These are phyloP conservation scores for Oncorhynchus nerka DNA, from an alignment of 2,113 vertebrate species.

Conservation along the genomic window DNA sequence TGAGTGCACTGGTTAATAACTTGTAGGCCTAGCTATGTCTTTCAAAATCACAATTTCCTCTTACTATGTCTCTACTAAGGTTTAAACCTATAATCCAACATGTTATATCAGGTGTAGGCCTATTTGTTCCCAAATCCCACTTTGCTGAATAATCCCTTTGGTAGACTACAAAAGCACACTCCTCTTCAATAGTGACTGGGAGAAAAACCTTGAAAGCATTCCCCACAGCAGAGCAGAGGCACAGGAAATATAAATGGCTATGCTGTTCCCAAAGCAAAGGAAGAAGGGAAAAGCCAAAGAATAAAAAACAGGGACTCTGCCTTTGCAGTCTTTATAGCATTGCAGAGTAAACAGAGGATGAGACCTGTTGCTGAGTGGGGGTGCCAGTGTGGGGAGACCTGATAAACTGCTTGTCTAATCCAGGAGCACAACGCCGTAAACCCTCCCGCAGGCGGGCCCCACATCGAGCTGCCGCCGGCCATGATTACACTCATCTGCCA, in stretches of 20 bases:
- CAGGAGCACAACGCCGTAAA: constrained; percentile 27
- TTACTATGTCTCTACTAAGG: constrained; percentile 38
- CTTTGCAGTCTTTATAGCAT: too few species aligned
- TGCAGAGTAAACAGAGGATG: constrained; percentile 13
- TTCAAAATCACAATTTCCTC: constrained; percentile 41
- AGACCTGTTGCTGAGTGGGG: constrained; percentile 35
- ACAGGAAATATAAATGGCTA: constrained; percentile 38
- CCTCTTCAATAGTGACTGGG: constrained; percentile 39
- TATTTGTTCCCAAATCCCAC: constrained; percentile 10
- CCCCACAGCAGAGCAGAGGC: constrained; percentile 43
- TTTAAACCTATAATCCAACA: constrained; percentile 53
- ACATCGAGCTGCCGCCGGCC: constrained; percentile 15
- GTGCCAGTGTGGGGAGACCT: constrained; percentile 24
- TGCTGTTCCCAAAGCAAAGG: not conserved
- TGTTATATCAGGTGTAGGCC: constrained; percentile 23
- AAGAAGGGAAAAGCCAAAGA: too few species aligned
- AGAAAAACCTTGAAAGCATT: constrained; percentile 42
- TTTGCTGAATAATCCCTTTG: constrained; percentile 58
- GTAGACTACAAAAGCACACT: constrained; percentile 44
- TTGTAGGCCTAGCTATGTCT: constrained; percentile 22
- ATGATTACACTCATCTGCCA: constrained; percentile 2
- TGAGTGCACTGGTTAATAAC: too few species aligned
- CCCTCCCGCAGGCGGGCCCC: constrained; percentile 12
- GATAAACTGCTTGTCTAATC: constrained; percentile 41
- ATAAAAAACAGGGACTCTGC: too few species aligned